These are phyloP conservation scores for Cotesia glomerata DNA, from an alignment of 1,140 invertebrate genomes.

Conservation along the genomic window DNA sequence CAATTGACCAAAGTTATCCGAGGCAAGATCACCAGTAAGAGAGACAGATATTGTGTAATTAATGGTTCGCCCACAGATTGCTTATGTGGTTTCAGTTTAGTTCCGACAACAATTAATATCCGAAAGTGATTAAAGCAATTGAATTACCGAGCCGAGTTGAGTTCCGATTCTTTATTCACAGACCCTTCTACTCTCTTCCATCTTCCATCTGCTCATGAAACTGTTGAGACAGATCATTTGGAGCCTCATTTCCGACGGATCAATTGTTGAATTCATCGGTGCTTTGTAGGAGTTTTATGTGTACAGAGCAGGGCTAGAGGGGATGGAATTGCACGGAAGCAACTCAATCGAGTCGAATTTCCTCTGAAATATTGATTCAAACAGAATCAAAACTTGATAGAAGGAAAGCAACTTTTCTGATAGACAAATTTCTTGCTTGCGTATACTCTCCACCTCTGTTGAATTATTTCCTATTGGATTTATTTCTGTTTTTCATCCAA, in stretches of 20 bases:
- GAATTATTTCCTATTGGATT: conserved; percentile 35
- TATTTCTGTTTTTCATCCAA: conserved; percentile 20
- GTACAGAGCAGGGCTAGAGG: neutral
- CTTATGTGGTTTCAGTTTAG: neutral
- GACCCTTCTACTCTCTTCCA: no score
- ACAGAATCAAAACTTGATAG: neutral
- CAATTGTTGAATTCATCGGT: no score
- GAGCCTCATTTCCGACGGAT: no score
- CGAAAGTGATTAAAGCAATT: neutral
- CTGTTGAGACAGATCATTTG: neutral
- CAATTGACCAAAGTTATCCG: conserved; percentile 22
- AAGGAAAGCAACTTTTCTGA: neutral
- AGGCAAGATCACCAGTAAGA: neutral
- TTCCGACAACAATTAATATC: conserved; percentile 18
- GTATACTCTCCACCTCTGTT: neutral
- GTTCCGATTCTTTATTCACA: neutral
- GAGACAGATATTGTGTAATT: conserved; percentile 6
- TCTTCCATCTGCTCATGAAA: neutral
- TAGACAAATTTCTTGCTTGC: conserved; percentile 7
- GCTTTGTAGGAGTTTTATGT: no score
- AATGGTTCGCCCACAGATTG: conserved; percentile 2
- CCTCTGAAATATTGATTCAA: neutral
- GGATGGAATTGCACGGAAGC: neutral
- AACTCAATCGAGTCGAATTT: neutral
- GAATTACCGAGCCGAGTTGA: no score